Evolutionary conservation across 2,113 vertebrate genomes (phyloP).

Genomic region (Scomber scombrus): DNA sequence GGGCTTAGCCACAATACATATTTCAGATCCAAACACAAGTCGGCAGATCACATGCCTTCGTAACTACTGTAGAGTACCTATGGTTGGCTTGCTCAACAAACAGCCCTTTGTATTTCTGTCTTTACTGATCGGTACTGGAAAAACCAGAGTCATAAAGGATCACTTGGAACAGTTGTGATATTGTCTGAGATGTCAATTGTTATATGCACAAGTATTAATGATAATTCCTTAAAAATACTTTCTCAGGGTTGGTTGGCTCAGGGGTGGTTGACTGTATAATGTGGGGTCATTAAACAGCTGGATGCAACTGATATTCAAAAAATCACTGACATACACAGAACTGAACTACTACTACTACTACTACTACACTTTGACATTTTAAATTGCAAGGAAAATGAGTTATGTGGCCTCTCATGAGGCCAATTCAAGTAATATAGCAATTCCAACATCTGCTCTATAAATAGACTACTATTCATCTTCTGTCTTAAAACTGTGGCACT

Average conservation of each 20-base stretch:
- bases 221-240: background rate
- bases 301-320: constrained; percentile 3
- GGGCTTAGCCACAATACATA: constrained; percentile 16
- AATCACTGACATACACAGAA: background rate
- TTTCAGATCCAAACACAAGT: constrained; percentile 54
- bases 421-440: background rate
- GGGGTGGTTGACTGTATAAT: constrained; percentile 17
- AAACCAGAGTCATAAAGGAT: constrained; percentile 58
- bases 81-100: constrained; percentile 49
- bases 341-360: background rate
- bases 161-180: constrained; percentile 47
- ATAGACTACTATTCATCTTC: background rate
- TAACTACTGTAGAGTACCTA: constrained; percentile 47
- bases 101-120: constrained; percentile 53
- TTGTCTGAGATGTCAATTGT: constrained; percentile 39
- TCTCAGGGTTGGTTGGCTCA: constrained; percentile 18
- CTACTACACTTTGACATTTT: constrained; percentile 21
- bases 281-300: constrained; percentile 29
- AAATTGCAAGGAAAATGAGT: background rate
- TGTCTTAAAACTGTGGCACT: background rate
- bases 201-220: constrained; percentile 46
- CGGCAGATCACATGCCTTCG: constrained; percentile 60
- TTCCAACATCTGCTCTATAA: constrained; percentile 11
- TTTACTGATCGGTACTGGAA: constrained; percentile 61
- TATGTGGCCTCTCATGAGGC: constrained; percentile 15